Base-by-base conservation (phyloP, 2,797 vertebrate genomes). In the Macropodus opercularis region DNA sequence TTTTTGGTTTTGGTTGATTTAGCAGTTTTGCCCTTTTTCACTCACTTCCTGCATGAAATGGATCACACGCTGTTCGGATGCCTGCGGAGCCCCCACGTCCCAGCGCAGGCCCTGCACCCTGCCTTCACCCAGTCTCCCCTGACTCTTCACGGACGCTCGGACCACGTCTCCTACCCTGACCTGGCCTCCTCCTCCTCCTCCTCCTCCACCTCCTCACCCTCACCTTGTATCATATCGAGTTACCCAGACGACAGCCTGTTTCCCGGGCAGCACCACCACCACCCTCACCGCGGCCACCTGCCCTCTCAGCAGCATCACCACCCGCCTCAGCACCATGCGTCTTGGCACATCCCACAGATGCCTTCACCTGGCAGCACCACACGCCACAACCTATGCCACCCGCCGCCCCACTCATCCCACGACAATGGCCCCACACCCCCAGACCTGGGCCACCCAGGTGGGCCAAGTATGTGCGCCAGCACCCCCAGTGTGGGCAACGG, bases 61-160 rank as follows among this genome's bases (percentile, higher is more conserved):
- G 97, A 99, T 94, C 97, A 98, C 94, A 95, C 96, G 8, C 94
- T 99, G 76, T 99, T 99, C 58, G 94, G 96, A 92, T 99, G 96
- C 93, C 93, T 98, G 90, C 95, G 96, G 92, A 97, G 95, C 93
- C 95, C 96, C 47, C 97, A 98, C 66, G 92, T 93, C 85, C 87
- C 96, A 0, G 93, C 94, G 0, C 97, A 97, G 91, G 93, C 94
- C 90, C 93, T 98, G 90, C 97, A 98, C 85, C 95, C 96, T 3
- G 91, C 92, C 67, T 99, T 99, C 85, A 92, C 94, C 66, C 95
- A 95, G 91, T 96, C 96, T n/a, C 92, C 96, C 9, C 91, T 98
- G 53, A 92, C 95, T 46, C 92, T 99, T 62, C 96, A 98, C 61
- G 96, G 96, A 85, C 94, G 97, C 90, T 94, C 97, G 19, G 97